Percentiles rank a stretch among this genome's conserved stretches.
These are phyloP conservation scores for Corynorhinus townsendii DNA, from an alignment of 2,113 vertebrate genomes.

Conservation along the genomic window DNA sequence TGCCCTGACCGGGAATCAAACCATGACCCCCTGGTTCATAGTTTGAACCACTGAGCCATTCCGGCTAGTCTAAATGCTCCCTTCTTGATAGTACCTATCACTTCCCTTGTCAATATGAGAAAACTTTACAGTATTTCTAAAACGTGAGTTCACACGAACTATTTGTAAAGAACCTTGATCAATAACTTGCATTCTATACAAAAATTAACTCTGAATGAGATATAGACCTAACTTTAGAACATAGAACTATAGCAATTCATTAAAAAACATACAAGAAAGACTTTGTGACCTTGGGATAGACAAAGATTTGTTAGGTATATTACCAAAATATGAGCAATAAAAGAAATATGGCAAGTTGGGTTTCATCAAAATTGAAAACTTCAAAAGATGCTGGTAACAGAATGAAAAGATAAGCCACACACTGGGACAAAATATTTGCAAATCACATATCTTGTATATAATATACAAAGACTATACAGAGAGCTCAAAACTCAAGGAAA, in stretches of 20 bases:
- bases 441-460: background rate
- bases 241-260: background rate
- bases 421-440: background rate
- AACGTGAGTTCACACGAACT: background rate
- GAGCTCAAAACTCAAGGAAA: background rate
- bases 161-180: background rate
- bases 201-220: background rate
- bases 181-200: background rate
- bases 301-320: background rate
- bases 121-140: background rate
- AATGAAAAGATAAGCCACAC: background rate
- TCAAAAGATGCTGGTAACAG: background rate
- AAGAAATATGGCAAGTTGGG: background rate
- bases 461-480: background rate
- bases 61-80: background rate
- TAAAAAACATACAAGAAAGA: background rate
- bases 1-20: too few species aligned
- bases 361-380: background rate
- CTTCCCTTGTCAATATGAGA: background rate
- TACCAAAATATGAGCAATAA: background rate
- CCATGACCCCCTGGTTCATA: too few species aligned
- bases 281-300: background rate
- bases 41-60: too few species aligned
- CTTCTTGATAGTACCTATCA: background rate
- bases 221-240: background rate